Evolutionary conservation across 2,888 invertebrate species (phyloP), one percentile per base, ranked within the genome.

Genomic region (Agrotis puta): DNA sequence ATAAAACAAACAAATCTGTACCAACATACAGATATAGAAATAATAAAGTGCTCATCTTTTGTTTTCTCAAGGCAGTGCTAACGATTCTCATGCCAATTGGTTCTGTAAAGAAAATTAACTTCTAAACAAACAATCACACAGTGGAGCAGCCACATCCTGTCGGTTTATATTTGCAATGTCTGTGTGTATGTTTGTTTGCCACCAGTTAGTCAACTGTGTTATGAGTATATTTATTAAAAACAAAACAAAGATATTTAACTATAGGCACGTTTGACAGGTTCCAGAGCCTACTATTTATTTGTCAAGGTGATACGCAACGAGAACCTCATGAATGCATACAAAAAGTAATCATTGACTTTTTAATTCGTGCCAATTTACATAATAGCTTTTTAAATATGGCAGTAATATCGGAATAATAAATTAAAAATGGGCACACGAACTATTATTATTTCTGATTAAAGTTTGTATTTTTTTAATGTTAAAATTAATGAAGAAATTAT

Each of bases 111-210:
- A 83, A 85, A 79, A 81, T 76, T 69, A 70, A 74, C 72, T 70
- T 69, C 74, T 75, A 70, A 79, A 84, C 68, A 79, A 81, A 70
- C 57, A 81, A 70, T 72, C 70, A 75, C n/a, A 73, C 75, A 74
- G 67, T 77, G 53, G 53, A 75, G 74, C 65, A 76, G 66, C 56
- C 63, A 67, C 67, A 74, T 78, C 67, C 62, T 74, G 73, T 57
- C 64, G 62, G 66, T 70, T 82, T 77, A 77, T 79, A 79, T 81
- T 81, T 78, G 71, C 74, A 50, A 64, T 59, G 76, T 63, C 56
- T 71, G 70, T 70, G 64, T 43, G 64, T 70, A 24, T 75, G 58
- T 84, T 84, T 73, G 74, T 66, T 61, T 65, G 77, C 81, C 71
- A 76, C 72, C 72, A 74, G 58, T 69, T 63, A 59, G 70, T 61